Percentiles rank a stretch among this genome's conserved stretches.
These are phyloP conservation scores for Euleptes europaea DNA, from an alignment of 2,113 vertebrate genomes.

Conservation along the genomic window DNA sequence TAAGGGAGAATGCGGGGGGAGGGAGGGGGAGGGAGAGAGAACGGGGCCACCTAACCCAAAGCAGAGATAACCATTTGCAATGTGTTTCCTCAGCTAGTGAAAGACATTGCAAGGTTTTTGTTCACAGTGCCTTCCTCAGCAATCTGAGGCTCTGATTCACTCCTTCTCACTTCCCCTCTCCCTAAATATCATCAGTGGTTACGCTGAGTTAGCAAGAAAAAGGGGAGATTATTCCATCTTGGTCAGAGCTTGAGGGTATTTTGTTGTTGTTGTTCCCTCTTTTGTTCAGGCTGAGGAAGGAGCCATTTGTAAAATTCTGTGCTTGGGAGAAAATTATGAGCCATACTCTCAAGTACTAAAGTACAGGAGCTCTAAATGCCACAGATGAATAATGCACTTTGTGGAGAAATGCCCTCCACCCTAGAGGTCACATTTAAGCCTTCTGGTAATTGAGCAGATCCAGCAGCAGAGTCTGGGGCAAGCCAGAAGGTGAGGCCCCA, in stretches of 20 bases:
- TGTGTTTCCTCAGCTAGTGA: conserved; percentile 25
- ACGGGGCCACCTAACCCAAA: background rate
- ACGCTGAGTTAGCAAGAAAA: background rate
- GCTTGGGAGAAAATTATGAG: background rate
- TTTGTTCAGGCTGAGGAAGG: background rate
- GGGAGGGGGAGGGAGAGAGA: background rate
- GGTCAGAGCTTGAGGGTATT: background rate
- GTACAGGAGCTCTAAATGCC: too few species aligned
- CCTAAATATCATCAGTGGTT: background rate
- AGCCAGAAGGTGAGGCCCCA: too few species aligned
- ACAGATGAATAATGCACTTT: too few species aligned
- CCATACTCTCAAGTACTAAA: background rate
- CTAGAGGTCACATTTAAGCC: too few species aligned
- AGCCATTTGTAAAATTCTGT: background rate
- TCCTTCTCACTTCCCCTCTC: conserved; percentile 23
- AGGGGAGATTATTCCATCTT: background rate
- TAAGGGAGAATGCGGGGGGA: background rate
- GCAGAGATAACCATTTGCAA: background rate
- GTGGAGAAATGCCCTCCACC: too few species aligned
- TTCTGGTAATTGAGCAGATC: too few species aligned
- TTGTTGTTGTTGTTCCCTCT: background rate
- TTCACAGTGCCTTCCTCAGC: conserved; percentile 21
- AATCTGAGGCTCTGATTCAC: conserved; percentile 15
- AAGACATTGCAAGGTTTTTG: background rate
- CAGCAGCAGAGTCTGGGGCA: too few species aligned